Evolutionary conservation across 2,113 vertebrate species (phyloP), one percentile per base, ranked within the genome.

Genomic region (Sorex araneus): DNA sequence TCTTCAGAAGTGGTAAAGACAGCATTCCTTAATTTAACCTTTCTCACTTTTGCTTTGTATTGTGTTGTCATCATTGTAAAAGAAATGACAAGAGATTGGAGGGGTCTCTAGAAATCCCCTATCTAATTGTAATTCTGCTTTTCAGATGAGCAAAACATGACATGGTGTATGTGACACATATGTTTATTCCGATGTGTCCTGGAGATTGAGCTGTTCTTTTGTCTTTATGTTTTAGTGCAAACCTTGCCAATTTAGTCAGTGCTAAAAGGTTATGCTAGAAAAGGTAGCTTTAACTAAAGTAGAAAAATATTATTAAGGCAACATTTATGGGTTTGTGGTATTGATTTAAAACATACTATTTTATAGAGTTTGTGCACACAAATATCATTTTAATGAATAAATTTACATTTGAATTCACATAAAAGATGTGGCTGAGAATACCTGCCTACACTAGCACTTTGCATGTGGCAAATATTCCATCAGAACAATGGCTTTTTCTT

Each of bases 271-370:
- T 87, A 0, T 73, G 30, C 27, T 66, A 64, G 64, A 94, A 92
- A 89, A 64, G 5, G 87, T 43, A 30, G 28, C 40, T 94, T 94
- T 80, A 94, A 91, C 86, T 89, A 89, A 94, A 91, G 21, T 54
- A 84, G 80, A 77, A 63, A 76, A 94, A 85, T 8, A 64, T 74
- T 87, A 94, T 43, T 74, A 89, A 54, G 40, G 83, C 1, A 32
- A 45, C 19, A 90, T 47, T 64, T 85, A 78, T 82, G n/a, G 23
- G 81, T 79, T 76, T n/a, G 21, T 70, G 47, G 21, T 92, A 32
- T 91, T n/a, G 63, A 76, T 92, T 84, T 92, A 76, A 92, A 84
- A 12, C 27, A 75, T 34, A 8, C 15, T 73, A 25, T 43, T 63
- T 71, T 50, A 16, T 6, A 15, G 71, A 67, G 43, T 87, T 73